Base-by-base conservation (phyloP, 1,140 invertebrate species). In the Leptinotarsa texana region DNA sequence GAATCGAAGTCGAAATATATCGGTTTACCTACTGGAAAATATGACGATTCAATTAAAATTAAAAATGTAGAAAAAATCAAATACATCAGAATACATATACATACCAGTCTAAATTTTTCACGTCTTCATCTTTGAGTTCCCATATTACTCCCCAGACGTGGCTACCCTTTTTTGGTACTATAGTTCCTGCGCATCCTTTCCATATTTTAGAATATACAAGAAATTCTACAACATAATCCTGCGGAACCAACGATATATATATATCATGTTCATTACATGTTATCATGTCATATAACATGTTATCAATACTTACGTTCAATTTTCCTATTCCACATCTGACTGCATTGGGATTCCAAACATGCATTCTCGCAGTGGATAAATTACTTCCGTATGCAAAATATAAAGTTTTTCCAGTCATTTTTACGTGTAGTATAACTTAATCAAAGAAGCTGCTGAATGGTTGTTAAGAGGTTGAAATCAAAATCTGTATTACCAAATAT, bases 321-420 rank as follows among this genome's bases (percentile, higher is more conserved):
- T 87, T 86, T 18, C 89, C 93, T 61, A 89, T 86, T 24, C 86
- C 84, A 79, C 87, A 87, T 78, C 90, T 86, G 49, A 85, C 81
- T 13, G 93, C 93, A 27, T 88, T 88, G 62, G 91, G 91, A 87
- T 91, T 93, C 65, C 89, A 88, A 4, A 93, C 86, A 67, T 89
- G 89, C 73, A 95, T 89, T 78, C 93, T 85, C 83, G 91, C 88
- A 6, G 86, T 83, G 51, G 93, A 85, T 74, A 94, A 85, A 84
- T 94, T 94, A 75, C 92, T 94, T 5, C 93, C 93, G 82, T 92
- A 95, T 5, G 91, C 92, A 86, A 94, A 95, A 83, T 95, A 94
- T 2, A 91, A 82, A 81, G 93, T 92, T 73, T 79, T 80, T 48
- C 74, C 74, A 42, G 6, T 27, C 66, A 68, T 68, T 21, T 68